Conservation (phyloP, 2,113 vertebrate genomes). For the Varanus salvator region DNA sequence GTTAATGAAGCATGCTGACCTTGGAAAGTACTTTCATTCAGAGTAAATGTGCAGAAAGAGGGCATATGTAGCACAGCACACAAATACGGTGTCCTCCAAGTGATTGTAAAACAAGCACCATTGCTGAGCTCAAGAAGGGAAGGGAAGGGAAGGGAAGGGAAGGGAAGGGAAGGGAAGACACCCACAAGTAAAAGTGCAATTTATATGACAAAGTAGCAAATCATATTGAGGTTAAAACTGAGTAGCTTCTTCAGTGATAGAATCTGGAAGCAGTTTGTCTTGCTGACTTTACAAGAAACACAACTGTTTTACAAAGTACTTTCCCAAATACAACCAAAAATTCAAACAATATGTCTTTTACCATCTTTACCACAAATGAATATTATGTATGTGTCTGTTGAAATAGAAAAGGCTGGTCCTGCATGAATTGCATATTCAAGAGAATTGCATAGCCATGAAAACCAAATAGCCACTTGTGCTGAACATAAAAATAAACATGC, state of each 20-base stretch:
- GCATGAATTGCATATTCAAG: slow-evolving; percentile 1
- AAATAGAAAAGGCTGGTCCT: neutral
- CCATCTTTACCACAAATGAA: slow-evolving; percentile 8
- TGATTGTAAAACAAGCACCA: neutral
- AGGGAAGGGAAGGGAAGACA: too few species aligned
- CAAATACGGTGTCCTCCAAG: neutral
- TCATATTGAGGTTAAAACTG: slow-evolving; percentile 31
- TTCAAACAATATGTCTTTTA: slow-evolving; percentile 28
- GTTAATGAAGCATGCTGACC: neutral
- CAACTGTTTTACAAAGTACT: slow-evolving; percentile 48
- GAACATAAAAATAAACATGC: neutral
- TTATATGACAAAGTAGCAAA: neutral
- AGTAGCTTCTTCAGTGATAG: slow-evolving; percentile 39
- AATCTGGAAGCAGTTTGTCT: slow-evolving; percentile 55
- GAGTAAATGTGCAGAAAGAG: neutral
- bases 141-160: too few species aligned
- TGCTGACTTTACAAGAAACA: slow-evolving; percentile 47
- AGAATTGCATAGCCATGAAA: neutral
- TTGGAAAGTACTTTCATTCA: neutral
- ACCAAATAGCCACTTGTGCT: neutral
- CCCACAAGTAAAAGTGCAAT: neutral
- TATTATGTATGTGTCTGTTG: neutral
- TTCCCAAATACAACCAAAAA: slow-evolving; percentile 45
- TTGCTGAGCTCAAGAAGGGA: neutral
- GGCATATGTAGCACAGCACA: neutral